Evolutionary conservation across 2,888 invertebrate genomes (phyloP).

Genomic region (Drosophila engyochracea): DNA sequence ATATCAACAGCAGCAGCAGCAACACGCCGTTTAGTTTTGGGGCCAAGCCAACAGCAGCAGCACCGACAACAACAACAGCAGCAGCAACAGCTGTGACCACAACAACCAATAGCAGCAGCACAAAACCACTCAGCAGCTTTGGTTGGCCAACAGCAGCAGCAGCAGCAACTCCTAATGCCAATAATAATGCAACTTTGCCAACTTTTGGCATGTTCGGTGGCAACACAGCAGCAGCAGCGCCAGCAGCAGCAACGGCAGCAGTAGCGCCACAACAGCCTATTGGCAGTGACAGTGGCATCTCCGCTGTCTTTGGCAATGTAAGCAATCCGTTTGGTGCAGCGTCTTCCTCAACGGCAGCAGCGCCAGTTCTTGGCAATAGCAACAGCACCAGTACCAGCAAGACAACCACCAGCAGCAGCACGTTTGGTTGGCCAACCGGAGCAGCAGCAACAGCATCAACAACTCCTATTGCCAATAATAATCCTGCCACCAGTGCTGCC

Average conservation of each 20-base stretch:
- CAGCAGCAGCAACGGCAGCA: neutral
- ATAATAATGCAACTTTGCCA: slow-evolving; percentile 3
- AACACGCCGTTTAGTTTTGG: slow-evolving; percentile 24
- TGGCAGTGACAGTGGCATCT: slow-evolving; percentile 1
- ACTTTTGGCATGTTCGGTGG: slow-evolving; percentile 20
- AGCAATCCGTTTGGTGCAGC: slow-evolving; percentile 8
- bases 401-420: slow-evolving; percentile 4
- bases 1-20: slow-evolving; percentile 16
- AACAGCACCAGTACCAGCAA: slow-evolving; percentile 2
- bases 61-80: slow-evolving; percentile 1
- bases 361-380: neutral
- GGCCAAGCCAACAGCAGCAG: slow-evolving; percentile 9
- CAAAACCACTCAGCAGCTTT: slow-evolving; percentile 20
- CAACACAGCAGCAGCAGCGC: slow-evolving; percentile 11
- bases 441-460: slow-evolving; percentile 23
- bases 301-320: slow-evolving; percentile 2
- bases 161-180: slow-evolving; percentile 19
- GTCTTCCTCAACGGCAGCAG: neutral
- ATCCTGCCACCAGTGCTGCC: slow-evolving; percentile 1
- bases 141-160: slow-evolving; percentile 22
- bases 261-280: neutral
- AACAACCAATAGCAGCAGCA: neutral
- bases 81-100: neutral
- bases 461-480: neutral
- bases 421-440: slow-evolving; percentile 32